These are phyloP conservation scores for Cordilura impudica DNA, from an alignment of 2,888 invertebrate genomes.

Conservation along the genomic window DNA sequence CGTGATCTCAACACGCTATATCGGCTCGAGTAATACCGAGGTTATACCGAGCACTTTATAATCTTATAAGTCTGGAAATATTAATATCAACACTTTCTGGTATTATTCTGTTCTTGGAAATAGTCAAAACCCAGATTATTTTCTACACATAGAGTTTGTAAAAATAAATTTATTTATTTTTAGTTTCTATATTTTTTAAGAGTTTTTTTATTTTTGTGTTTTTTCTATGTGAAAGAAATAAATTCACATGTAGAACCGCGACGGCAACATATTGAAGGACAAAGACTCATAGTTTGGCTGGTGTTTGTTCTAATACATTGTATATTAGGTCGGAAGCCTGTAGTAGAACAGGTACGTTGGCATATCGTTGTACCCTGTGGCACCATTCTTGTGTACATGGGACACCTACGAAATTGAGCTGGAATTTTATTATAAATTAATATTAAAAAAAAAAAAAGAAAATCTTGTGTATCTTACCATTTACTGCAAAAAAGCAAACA, in stretches of 20 bases:
- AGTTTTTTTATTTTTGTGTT: too few relatives aligned
- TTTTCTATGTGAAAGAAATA: too few relatives aligned
- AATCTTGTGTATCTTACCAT: conserved; percentile 15
- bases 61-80: too few relatives aligned
- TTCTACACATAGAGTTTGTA: too few relatives aligned
- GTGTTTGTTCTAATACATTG: conserved; percentile 21
- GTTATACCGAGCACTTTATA: too few relatives aligned
- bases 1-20: too few relatives aligned
- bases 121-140: too few relatives aligned
- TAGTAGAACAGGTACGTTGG: conserved; percentile 17
- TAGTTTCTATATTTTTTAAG: too few relatives aligned
- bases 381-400: not conserved
- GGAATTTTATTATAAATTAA: not conserved
- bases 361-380: conserved; percentile 20
- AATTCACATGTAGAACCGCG: not conserved
- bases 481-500: not conserved
- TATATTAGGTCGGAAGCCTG: not conserved
- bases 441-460: not conserved
- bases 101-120: too few relatives aligned
- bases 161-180: too few relatives aligned
- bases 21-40: too few relatives aligned
- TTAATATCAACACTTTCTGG: too few relatives aligned
- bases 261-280: conserved; percentile 32
- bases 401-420: conserved; percentile 32
- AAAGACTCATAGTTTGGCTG: not conserved